Evolutionary conservation across 2,113 vertebrate genomes (phyloP), one percentile per base, ranked within the genome.

Genomic region (Athene noctua): DNA sequence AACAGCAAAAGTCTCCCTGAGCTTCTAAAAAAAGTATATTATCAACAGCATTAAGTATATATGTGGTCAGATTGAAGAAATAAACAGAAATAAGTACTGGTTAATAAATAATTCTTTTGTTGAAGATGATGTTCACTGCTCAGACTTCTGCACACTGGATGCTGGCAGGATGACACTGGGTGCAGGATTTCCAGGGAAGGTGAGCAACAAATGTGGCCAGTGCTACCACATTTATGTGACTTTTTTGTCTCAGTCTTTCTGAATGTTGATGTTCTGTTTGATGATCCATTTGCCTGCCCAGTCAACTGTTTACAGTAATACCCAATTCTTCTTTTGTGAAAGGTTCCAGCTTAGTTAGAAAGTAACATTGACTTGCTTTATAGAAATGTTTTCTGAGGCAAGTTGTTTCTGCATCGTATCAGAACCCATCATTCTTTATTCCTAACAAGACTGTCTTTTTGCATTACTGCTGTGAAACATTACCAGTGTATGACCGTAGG

Each of bases 101-200:
- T 21, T 84, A 38, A 81, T n/a, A 63, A 92, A 85, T 30, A 22
- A 54, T 67, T 30, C 4, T 71, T 81, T 66, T 10, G 47, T 11
- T 58, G 42, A 57, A 40, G 0, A 0, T 3, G 1, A 44, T 32
- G 16, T 18, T 82, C 3, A 0, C 13, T 20, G 73, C 15, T 49
- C 51, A 57, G 38, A 34, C 3, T 7, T 84, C 51, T 49, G 20
- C 23, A 66, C 17, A 3, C 1, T 0, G 1, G 8, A 4, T 11
- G 19, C 49, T 87, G 27, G 6, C n/a, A 66, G 65, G n/a, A 22
- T 77, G 25, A 38, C 8, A 23, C 16, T 44, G 68, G 26, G 46
- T 15, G 40, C 5, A 14, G 29, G 10, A 47, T 63, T 84, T 36
- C 29, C 68, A 72, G 32, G 42, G 68, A 80, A 92, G 44, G 27